These are phyloP conservation scores for Aphodius sticticus DNA, from an alignment of 2,888 invertebrate species.

Conservation along the genomic window DNA sequence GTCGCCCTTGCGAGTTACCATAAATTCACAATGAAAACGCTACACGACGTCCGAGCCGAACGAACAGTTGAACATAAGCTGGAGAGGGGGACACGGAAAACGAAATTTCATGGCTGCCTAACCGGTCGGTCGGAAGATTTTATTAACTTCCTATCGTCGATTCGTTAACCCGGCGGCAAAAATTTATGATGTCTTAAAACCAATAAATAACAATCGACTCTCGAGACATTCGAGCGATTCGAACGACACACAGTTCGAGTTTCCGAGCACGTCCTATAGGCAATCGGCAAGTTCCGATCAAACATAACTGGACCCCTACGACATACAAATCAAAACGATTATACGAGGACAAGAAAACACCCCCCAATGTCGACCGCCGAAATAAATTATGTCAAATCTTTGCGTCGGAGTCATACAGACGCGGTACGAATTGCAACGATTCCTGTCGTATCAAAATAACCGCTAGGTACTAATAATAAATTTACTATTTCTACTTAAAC, in stretches of 20 bases:
- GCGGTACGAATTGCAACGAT: no score
- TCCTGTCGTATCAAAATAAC: no score
- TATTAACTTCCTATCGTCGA: not conserved
- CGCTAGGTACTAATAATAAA: no score
- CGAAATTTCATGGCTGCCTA: not conserved
- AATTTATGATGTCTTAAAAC: not conserved
- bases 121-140: not conserved
- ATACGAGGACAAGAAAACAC: not conserved
- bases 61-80: conserved; percentile 4
- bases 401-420: no score
- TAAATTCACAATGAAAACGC: not conserved
- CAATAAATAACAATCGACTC: not conserved
- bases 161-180: not conserved
- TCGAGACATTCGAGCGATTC: not conserved
- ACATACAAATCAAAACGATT: not conserved
- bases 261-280: not conserved
- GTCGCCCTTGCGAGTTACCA: not conserved
- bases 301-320: not conserved
- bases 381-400: not conserved
- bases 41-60: not conserved
- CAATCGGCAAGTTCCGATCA: not conserved
- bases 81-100: not conserved
- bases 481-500: no score
- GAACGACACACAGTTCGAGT: no score
- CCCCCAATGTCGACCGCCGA: not conserved